Percentiles rank a stretch among this genome's conserved stretches.
Conservation (phyloP, 2,888 invertebrate species). For the Dynastes tityus region DNA sequence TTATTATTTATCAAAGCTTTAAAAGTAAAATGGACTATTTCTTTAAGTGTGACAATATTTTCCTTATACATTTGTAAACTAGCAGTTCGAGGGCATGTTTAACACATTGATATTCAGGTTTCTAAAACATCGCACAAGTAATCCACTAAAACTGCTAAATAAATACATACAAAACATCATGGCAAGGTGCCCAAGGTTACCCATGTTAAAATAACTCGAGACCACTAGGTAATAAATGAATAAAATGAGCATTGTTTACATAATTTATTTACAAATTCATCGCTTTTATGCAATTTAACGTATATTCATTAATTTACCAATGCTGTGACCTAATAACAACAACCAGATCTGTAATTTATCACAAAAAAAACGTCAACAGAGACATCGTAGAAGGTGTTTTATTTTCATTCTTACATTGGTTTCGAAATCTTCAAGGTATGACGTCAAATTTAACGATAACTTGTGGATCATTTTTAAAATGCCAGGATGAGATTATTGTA, state of each 20-base stretch:
- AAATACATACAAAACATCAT: background rate
- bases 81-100: background rate
- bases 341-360: background rate
- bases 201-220: background rate
- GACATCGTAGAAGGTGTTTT: too few species aligned
- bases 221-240: background rate
- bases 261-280: constrained; percentile 7
- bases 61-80: too few species aligned
- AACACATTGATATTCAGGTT: background rate
- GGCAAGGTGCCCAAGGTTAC: constrained; percentile 21
- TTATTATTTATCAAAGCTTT: too few species aligned
- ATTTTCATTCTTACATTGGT: too few species aligned
- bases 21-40: too few species aligned
- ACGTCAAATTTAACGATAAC: too few species aligned
- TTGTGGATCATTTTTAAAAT: too few species aligned
- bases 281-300: background rate
- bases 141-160: background rate
- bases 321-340: constrained; percentile 26
- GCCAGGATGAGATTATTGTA: too few species aligned
- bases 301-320: constrained; percentile 1
- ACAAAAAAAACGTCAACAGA: too few species aligned
- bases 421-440: too few species aligned
- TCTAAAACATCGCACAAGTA: background rate
- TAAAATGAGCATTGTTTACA: background rate
- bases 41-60: too few species aligned